These are phyloP conservation scores for Ephestia elutella DNA, from an alignment of 1,140 invertebrate genomes.

Conservation along the genomic window DNA sequence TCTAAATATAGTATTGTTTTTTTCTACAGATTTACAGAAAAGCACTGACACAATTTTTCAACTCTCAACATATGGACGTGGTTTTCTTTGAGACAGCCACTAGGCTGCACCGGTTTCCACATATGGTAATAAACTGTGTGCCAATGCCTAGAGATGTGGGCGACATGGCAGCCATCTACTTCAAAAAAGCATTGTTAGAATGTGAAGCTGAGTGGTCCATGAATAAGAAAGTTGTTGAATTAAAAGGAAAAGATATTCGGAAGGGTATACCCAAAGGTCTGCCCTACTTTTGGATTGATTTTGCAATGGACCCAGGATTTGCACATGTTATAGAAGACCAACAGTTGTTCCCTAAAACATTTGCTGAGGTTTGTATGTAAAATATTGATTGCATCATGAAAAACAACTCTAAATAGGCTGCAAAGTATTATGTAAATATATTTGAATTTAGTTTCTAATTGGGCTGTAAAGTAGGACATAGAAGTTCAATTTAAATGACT, in stretches of 20 bases:
- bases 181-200: conserved; percentile 97
- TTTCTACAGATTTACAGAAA: conserved; percentile 79
- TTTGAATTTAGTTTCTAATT: no score
- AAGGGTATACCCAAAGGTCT: conserved; percentile 93
- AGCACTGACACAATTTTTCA: conserved; percentile 86
- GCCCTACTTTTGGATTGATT: conserved; percentile 95
- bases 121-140: conserved; percentile 92
- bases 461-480: no score
- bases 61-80: conserved; percentile 82
- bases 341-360: conserved; percentile 88
- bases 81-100: conserved; percentile 94
- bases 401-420: no score
- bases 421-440: no score
- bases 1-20: conserved; percentile 12
- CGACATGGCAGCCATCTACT: conserved; percentile 94
- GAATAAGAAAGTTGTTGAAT: conserved; percentile 95
- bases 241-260: conserved; percentile 84
- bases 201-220: conserved; percentile 95
- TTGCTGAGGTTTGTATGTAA: conserved; percentile 83
- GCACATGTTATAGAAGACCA: conserved; percentile 98
- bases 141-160: conserved; percentile 88
- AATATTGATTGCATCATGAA: no score
- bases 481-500: no score
- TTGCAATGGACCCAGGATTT: conserved; percentile 92
- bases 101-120: conserved; percentile 83